Conservation (phyloP, 2,113 vertebrate species). For the Odontophorus gujanensis region DNA sequence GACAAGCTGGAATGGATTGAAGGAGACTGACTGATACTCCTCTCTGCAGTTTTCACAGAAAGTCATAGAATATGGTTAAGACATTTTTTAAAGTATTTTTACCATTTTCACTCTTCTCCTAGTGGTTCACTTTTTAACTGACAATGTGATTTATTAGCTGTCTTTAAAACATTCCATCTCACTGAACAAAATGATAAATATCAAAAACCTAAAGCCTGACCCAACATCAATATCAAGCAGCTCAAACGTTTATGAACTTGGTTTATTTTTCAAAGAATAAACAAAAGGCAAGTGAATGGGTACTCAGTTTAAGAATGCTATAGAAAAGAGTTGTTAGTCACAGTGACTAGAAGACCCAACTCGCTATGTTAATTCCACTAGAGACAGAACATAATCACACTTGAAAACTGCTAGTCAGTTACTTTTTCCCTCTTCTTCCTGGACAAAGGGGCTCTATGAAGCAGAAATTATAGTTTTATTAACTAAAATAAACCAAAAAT, state of each 20-base stretch:
- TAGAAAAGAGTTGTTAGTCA: neutral
- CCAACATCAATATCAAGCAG: conserved; percentile 68
- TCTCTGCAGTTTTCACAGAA: conserved; percentile 40
- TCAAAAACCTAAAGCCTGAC: conserved; percentile 74
- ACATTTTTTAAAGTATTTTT: conserved; percentile 63
- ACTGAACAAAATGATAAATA: conserved; percentile 77
- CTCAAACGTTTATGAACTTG: conserved; percentile 53
- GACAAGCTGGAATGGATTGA: neutral
- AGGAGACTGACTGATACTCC: conserved; percentile 39
- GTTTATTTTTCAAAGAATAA: conserved; percentile 72
- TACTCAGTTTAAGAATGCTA: neutral
- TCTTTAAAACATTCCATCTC: conserved; percentile 79
- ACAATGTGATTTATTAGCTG: conserved; percentile 81
- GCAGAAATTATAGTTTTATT: neutral
- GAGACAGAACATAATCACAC: neutral
- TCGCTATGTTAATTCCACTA: neutral
- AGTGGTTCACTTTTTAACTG: conserved; percentile 60
- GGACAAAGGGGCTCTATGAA: neutral
- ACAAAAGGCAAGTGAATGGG: conserved; percentile 23
- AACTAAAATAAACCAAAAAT: neutral
- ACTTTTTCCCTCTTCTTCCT: neutral
- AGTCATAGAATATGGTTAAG: conserved; percentile 51
- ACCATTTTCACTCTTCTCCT: conserved; percentile 45
- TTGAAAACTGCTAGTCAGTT: neutral
- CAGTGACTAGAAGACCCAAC: neutral